These are phyloP conservation scores for Drosophila siamana DNA, from an alignment of 2,888 invertebrate species.

Conservation along the genomic window DNA sequence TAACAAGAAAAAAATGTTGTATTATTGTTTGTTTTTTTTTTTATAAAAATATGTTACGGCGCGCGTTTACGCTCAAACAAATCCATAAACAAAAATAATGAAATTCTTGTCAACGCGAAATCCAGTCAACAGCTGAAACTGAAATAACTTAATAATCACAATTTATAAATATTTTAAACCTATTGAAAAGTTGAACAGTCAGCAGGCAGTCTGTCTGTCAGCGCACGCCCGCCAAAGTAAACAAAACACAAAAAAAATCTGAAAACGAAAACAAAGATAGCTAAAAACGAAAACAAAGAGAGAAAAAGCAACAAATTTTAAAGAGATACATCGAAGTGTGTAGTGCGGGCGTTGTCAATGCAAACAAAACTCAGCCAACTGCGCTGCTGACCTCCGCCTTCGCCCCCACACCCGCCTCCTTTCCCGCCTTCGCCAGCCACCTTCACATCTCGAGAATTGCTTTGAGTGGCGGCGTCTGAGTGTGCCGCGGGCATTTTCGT, in stretches of 20 bases:
- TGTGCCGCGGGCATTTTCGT: constrained; percentile 26
- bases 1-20: constrained; percentile 6
- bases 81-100: constrained; percentile 27
- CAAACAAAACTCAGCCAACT: constrained; percentile 52
- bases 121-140: constrained; percentile 18
- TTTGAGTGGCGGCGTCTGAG: constrained; percentile 4
- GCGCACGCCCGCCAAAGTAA: constrained; percentile 57
- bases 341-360: constrained; percentile 45
- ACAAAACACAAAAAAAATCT: constrained; percentile 44
- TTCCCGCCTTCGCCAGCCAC: constrained; percentile 8
- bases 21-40: background rate
- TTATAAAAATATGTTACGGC: constrained; percentile 3
- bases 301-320: constrained; percentile 8
- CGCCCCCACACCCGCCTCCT: constrained; percentile 19
- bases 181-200: constrained; percentile 18
- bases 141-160: constrained; percentile 42
- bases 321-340: constrained; percentile 19
- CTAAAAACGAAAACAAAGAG: constrained; percentile 6
- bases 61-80: constrained; percentile 13
- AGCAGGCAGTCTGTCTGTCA: constrained; percentile 9
- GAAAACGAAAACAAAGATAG: constrained; percentile 30
- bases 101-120: constrained; percentile 32
- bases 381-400: constrained; percentile 52
- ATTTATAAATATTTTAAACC: constrained; percentile 46
- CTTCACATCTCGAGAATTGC: constrained; percentile 37